Evolutionary conservation across 2,113 vertebrate species (phyloP), one percentile per base, ranked within the genome.

Genomic region (Oophaga pumilio): DNA sequence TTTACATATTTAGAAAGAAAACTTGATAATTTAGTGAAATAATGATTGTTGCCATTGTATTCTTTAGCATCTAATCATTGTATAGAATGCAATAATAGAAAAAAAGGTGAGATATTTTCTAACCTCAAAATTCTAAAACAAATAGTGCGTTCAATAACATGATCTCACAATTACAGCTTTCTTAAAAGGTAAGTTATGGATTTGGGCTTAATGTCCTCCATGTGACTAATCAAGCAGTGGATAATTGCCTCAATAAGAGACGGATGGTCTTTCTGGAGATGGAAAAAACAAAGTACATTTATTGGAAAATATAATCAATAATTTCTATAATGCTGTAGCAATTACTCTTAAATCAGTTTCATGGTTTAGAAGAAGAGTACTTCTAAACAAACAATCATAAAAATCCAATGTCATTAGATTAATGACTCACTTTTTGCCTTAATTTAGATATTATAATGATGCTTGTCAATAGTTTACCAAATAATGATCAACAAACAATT

Each of bases 291-390:
- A 76, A 76, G 84, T 73, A 73, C 71, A 60, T 76, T 60, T 85
- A 85, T 74, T 60, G 71, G 84, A 76, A 85, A 43, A 76, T 62
- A 15, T 2, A 50, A 49, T 85, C 53, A 85, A 85, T 85, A 79
- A 26, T 76, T 76, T 53, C 52, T 84, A 59, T 28, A 43, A 26
- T 76, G 71, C 43, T 43, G 56, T 26, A 60, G 18, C 26, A 76
- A 33, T 33, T 56, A 33, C n/a, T 76, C 2, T 15, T 49, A 28
- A 84, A 57, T 71, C 20, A 76, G 24, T 62, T 22, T 20, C 28
- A 62, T 76, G 68, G 20, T 56, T 84, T 57, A 73, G 49, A 12
- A 24, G 13, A 26, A 83, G 50, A 83, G 69, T 83, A 50, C 50
- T 22, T 68, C 12, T 43, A 62, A 69, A 62, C 15, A 64, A 18